Evolutionary conservation across 2,888 invertebrate species (phyloP).

Genomic region (Macrosoma leucophasiata): DNA sequence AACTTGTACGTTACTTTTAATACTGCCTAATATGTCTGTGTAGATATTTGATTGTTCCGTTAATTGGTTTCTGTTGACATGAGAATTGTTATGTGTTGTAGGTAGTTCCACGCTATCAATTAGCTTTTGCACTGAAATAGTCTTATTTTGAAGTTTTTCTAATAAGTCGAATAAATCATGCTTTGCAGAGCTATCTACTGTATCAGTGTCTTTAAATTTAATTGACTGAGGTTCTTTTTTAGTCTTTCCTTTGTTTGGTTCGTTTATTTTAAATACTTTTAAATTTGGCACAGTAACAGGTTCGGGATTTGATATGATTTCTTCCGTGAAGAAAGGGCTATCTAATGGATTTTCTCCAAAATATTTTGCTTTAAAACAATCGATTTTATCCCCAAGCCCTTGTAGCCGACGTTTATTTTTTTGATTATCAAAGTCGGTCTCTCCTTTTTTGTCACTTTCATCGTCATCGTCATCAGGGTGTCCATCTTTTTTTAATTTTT

Average conservation of each 20-base stretch:
- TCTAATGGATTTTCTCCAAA: conserved; percentile 85
- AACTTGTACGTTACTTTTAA: too few species aligned
- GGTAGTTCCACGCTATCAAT: too few species aligned
- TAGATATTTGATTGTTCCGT: too few species aligned
- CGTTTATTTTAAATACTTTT: conserved; percentile 27
- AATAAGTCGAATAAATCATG: too few species aligned
- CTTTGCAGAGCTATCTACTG: too few species aligned
- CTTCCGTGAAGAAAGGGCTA: conserved; percentile 82
- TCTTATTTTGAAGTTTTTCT: too few species aligned
- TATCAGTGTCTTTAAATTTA: too few species aligned
- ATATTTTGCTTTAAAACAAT: conserved; percentile 83
- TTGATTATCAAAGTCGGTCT: conserved; percentile 37
- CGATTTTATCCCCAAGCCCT: conserved; percentile 82
- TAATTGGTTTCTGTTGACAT: too few species aligned
- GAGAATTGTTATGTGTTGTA: too few species aligned
- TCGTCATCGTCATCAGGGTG: conserved; percentile 38
- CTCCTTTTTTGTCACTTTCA: conserved; percentile 31
- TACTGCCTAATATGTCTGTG: too few species aligned
- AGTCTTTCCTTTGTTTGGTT: conserved; percentile 1
- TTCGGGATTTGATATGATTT: conserved; percentile 64
- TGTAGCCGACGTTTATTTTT: conserved; percentile 69
- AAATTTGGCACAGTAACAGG: conserved; percentile 44
- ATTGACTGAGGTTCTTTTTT: too few species aligned
- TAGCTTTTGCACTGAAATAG: too few species aligned
- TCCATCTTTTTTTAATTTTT: conserved; percentile 53